Conservation (phyloP, 2,797 vertebrate genomes). For the Eulemur rubriventer region DNA sequence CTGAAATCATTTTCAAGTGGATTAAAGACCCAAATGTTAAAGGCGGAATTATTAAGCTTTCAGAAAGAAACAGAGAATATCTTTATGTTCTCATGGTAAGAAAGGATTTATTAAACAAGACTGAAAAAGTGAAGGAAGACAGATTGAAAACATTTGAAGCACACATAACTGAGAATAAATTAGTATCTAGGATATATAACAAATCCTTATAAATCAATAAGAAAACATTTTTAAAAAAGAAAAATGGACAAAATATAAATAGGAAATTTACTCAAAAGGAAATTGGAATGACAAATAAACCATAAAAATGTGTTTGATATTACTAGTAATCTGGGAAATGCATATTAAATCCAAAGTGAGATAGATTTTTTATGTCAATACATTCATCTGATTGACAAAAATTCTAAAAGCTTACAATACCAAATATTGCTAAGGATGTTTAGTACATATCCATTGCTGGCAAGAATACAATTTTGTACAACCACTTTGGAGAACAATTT, state of each 20-base stretch:
- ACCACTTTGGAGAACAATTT: neutral
- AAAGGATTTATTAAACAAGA: too few species aligned
- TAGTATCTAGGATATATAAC: neutral
- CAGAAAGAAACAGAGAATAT: too few species aligned
- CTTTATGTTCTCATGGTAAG: too few species aligned
- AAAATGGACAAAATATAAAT: neutral
- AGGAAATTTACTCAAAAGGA: neutral
- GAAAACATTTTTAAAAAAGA: neutral
- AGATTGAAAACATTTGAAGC: neutral
- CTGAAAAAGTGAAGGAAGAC: too few species aligned
- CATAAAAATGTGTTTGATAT: neutral
- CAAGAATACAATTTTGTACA: neutral
- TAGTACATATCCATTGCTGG: neutral
- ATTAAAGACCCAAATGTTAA: too few species aligned
- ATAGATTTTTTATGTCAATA: neutral
- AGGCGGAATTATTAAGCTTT: too few species aligned
- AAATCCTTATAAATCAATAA: neutral
- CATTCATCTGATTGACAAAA: neutral
- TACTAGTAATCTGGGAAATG: neutral
- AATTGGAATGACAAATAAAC: neutral
- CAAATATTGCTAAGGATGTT: neutral
- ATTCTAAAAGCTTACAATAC: neutral
- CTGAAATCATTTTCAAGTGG: too few species aligned
- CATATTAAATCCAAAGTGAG: neutral
- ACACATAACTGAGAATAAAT: neutral